Evolutionary conservation across 2,888 invertebrate species (phyloP).

Genomic region (Thelaira solivaga): DNA sequence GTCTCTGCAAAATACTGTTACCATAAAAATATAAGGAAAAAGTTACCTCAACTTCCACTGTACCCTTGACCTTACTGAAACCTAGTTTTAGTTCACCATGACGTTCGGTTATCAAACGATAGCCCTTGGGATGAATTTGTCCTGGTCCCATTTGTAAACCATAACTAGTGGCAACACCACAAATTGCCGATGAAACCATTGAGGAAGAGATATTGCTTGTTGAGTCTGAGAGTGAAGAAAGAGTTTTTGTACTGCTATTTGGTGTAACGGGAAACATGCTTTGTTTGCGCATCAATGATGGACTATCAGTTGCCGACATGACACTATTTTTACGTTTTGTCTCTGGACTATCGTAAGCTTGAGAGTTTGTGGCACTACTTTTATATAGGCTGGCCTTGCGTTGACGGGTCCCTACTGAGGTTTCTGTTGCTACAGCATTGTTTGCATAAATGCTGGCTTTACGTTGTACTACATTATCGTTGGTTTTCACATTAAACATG

Average conservation of each 20-base stretch:
- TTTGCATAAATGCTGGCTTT: conserved; percentile 70
- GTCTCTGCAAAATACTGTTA: too few species aligned
- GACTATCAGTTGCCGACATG: conserved; percentile 64
- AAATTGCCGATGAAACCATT: conserved; percentile 61
- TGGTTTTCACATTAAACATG: conserved; percentile 68
- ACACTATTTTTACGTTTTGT: conserved; percentile 68
- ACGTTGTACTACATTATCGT: conserved; percentile 64
- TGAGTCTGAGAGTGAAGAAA: conserved; percentile 65
- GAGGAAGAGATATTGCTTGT: conserved; percentile 67
- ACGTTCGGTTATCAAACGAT: conserved; percentile 83
- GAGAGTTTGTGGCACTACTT: background rate
- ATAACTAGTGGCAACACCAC: conserved; percentile 77
- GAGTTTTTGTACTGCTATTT: conserved; percentile 58
- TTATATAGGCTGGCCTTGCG: conserved; percentile 65
- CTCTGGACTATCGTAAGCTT: conserved; percentile 38
- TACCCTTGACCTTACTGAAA: conserved; percentile 92
- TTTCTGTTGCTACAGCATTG: conserved; percentile 9
- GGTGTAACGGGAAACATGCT: conserved; percentile 65
- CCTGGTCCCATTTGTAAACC: conserved; percentile 87
- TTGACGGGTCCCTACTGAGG: conserved; percentile 35
- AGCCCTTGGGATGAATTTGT: conserved; percentile 88
- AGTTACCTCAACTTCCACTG: conserved; percentile 89
- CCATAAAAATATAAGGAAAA: background rate
- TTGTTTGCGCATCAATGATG: conserved; percentile 68
- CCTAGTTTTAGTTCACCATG: conserved; percentile 91